Conservation (phyloP, 2,797 vertebrate genomes). For the Oryzias dopingdopingensis region DNA sequence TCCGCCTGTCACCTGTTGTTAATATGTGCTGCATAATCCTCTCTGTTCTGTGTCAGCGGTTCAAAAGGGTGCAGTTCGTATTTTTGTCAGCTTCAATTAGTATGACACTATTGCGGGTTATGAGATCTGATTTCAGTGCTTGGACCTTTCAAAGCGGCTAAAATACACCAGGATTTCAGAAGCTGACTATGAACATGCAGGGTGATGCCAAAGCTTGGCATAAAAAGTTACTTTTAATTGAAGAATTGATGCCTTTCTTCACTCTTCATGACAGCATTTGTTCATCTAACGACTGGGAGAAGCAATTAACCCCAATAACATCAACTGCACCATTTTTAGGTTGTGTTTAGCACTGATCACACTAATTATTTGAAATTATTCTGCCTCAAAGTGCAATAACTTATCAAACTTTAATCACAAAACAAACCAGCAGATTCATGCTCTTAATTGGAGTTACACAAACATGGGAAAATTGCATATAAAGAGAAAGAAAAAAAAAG, state of each 20-base stretch:
- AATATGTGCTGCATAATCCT: conserved; percentile 87
- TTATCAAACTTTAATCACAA: conserved; percentile 82
- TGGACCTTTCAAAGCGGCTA: conserved; percentile 54
- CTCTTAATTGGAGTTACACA: conserved; percentile 47
- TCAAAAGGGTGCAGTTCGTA: conserved; percentile 88
- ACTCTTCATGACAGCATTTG: no score
- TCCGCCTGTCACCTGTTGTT: conserved; percentile 87
- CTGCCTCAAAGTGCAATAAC: conserved; percentile 84
- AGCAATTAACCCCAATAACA: no score
- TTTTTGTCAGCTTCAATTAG: conserved; percentile 94
- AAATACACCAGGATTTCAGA: conserved; percentile 49
- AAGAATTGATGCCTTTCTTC: no score
- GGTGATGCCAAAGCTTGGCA: conserved; percentile 6
- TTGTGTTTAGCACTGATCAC: background rate
- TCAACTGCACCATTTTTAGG: background rate
- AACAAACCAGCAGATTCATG: conserved; percentile 67
- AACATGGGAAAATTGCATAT: conserved; percentile 67
- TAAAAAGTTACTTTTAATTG: no score
- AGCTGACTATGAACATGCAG: conserved; percentile 42
- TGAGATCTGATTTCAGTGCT: conserved; percentile 85
- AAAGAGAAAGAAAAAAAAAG: conserved; percentile 36
- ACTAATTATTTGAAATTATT: conserved; percentile 8
- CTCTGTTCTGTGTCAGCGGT: conserved; percentile 88
- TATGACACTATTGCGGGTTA: conserved; percentile 80
- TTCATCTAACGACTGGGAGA: no score